These are phyloP conservation scores for Encarsia formosa DNA, from an alignment of 2,888 invertebrate genomes.

Conservation along the genomic window DNA sequence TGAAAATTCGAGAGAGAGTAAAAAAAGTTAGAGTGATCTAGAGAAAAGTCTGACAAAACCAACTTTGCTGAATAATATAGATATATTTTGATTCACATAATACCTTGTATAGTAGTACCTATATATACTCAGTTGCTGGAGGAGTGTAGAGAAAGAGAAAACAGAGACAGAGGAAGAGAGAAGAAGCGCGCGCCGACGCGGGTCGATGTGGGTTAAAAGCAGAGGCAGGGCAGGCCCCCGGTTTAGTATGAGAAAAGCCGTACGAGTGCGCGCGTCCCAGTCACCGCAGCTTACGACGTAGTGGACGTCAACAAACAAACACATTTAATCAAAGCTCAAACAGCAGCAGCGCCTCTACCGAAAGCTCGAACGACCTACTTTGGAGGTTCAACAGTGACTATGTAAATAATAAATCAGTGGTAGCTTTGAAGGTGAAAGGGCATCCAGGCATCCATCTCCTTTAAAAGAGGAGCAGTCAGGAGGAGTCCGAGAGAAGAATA, in stretches of 20 bases:
- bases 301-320: not conserved
- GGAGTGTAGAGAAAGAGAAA: not conserved
- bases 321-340: not conserved
- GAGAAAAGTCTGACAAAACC: too few relatives aligned
- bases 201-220: slow-evolving; percentile 45
- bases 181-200: slow-evolving; percentile 27
- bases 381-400: not conserved
- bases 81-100: too few relatives aligned
- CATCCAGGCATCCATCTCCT: not conserved
- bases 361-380: not conserved
- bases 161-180: not conserved
- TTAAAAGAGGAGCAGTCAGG: not conserved
- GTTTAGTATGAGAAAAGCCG: slow-evolving; percentile 24
- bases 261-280: not conserved
- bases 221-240: slow-evolving; percentile 33
- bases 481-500: not conserved
- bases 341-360: not conserved
- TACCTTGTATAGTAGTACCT: too few relatives aligned
- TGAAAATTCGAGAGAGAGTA: too few relatives aligned
- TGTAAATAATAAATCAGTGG: not conserved
- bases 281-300: not conserved
- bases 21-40: too few relatives aligned
- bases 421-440: not conserved
- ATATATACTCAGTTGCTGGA: too few relatives aligned
- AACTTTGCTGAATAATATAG: too few relatives aligned